Conservation (phyloP, 2,888 invertebrate genomes). For the Mimas tiliae region DNA sequence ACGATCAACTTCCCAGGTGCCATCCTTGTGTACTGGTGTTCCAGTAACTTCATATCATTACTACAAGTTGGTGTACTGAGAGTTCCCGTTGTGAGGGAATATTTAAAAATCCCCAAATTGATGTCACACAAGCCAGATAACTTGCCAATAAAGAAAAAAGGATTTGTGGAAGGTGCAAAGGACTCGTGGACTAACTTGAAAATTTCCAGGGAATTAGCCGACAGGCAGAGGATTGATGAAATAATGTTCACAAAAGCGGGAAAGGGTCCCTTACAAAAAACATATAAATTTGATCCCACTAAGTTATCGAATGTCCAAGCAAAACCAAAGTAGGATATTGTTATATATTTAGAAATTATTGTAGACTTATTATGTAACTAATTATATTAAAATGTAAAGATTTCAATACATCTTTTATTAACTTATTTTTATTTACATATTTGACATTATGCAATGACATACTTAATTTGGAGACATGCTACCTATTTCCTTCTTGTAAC, state of each 20-base stretch:
- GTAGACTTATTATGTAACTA: slow-evolving; percentile 26
- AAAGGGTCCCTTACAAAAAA: slow-evolving; percentile 93
- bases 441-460: background rate
- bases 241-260: slow-evolving; percentile 93
- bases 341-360: slow-evolving; percentile 25
- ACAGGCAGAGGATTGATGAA: slow-evolving; percentile 90
- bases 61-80: slow-evolving; percentile 91
- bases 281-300: slow-evolving; percentile 93
- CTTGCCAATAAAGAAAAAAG: slow-evolving; percentile 89
- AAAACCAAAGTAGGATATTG: slow-evolving; percentile 78
- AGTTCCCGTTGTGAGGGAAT: slow-evolving; percentile 89
- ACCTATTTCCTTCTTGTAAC: too few relatives aligned
- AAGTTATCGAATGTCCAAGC: slow-evolving; percentile 82
- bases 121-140: slow-evolving; percentile 83
- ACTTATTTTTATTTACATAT: background rate
- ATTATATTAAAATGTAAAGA: slow-evolving; percentile 27
- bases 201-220: slow-evolving; percentile 90
- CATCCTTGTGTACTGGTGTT: slow-evolving; percentile 95
- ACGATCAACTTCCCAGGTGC: slow-evolving; percentile 95
- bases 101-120: slow-evolving; percentile 89
- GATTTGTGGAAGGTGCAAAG: slow-evolving; percentile 91
- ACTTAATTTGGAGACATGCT: too few relatives aligned
- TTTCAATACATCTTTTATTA: slow-evolving; percentile 12
- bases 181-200: slow-evolving; percentile 94
- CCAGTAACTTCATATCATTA: slow-evolving; percentile 94